These are phyloP conservation scores for Clupea harengus DNA, from an alignment of 2,113 vertebrate species.

Conservation along the genomic window DNA sequence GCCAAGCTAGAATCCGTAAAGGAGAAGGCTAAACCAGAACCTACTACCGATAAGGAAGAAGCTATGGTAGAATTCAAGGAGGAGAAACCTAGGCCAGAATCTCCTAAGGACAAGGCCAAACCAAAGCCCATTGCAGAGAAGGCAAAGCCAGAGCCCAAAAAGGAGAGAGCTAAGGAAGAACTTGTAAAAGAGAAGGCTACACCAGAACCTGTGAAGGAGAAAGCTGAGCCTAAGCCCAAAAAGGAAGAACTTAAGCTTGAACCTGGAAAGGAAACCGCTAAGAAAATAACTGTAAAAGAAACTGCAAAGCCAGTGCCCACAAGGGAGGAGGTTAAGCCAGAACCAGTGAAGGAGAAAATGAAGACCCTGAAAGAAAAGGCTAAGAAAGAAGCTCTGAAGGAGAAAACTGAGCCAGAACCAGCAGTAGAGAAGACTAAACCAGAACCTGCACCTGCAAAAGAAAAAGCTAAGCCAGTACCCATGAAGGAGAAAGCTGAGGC, in stretches of 20 bases:
- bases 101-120: neutral
- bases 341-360: neutral
- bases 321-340: neutral
- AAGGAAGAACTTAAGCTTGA: neutral
- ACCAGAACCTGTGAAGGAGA: conserved; percentile 29
- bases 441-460: conserved; percentile 16
- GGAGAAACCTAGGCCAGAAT: neutral
- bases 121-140: conserved; percentile 29
- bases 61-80: neutral
- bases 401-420: conserved; percentile 13
- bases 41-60: neutral
- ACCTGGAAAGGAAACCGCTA: conserved; percentile 32
- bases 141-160: conserved; percentile 19
- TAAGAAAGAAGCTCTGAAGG: conserved; percentile 25
- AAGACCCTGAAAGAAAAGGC: conserved; percentile 29
- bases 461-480: conserved; percentile 27
- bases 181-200: neutral
- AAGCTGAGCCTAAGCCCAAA: conserved; percentile 32
- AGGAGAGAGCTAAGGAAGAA: neutral
- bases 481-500: neutral
- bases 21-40: conserved; percentile 8
- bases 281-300: conserved; percentile 29
- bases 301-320: conserved; percentile 6
- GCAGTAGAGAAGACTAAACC: conserved; percentile 46
- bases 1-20: conserved; percentile 23